Evolutionary conservation across 2,888 invertebrate species (phyloP).

Genomic region (Melieria crassipennis): DNA sequence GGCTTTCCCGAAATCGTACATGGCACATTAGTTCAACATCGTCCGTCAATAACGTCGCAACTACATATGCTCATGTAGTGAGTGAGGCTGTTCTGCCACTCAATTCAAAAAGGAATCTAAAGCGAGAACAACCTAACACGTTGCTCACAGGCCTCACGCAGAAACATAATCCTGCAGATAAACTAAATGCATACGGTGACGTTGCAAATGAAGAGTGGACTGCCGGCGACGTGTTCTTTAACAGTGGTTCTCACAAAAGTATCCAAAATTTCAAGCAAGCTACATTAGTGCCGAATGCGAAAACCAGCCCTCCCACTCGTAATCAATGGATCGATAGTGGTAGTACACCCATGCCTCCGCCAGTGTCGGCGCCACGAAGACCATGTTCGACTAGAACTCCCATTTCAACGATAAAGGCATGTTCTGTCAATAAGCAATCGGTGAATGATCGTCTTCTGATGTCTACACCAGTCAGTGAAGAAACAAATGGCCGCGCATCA

Average conservation of each 20-base stretch:
- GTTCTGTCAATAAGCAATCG: slow-evolving; percentile 47
- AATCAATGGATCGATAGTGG: not conserved
- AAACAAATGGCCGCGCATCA: slow-evolving; percentile 74
- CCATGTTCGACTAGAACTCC: slow-evolving; percentile 32
- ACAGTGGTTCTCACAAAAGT: slow-evolving; percentile 11
- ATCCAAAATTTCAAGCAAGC: not conserved
- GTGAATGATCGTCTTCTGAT: slow-evolving; percentile 25
- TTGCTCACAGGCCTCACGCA: slow-evolving; percentile 62
- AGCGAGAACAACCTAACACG: slow-evolving; percentile 68
- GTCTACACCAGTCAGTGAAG: slow-evolving; percentile 43
- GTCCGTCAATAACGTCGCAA: not conserved
- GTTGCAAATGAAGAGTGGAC: slow-evolving; percentile 60
- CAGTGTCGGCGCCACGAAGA: slow-evolving; percentile 44
- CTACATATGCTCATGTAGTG: not conserved
- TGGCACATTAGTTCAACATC: slow-evolving; percentile 69
- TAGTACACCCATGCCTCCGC: slow-evolving; percentile 53
- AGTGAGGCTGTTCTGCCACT: slow-evolving; percentile 49
- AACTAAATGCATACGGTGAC: not conserved
- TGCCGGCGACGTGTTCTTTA: slow-evolving; percentile 64
- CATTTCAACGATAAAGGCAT: slow-evolving; percentile 26
- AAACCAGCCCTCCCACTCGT: no score
- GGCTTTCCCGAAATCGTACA: slow-evolving; percentile 72
- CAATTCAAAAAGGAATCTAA: slow-evolving; percentile 69
- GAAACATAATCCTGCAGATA: slow-evolving; percentile 10
- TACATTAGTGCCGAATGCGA: not conserved